A percentile compares a stretch with the other conserved stretches of the same genome.
Conservation (phyloP, 2,888 invertebrate genomes). For the Lithophane socia region DNA sequence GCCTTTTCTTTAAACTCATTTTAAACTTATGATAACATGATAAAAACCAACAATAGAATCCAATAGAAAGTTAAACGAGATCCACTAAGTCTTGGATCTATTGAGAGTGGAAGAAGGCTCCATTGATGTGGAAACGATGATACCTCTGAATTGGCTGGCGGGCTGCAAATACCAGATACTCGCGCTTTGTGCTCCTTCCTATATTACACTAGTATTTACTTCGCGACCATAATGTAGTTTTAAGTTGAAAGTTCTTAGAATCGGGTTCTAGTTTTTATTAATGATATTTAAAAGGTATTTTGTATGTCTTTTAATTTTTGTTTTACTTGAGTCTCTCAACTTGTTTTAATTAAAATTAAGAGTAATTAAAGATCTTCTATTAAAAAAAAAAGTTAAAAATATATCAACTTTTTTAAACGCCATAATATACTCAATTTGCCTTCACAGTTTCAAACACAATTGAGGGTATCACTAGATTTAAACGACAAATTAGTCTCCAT, state of each 20-base stretch:
- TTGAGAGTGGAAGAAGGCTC: constrained; percentile 50
- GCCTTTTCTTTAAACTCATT: constrained; percentile 27
- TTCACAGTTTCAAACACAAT: background rate
- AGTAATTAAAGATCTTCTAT: background rate
- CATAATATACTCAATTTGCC: background rate
- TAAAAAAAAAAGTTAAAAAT: background rate
- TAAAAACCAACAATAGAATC: constrained; percentile 47
- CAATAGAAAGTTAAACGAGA: constrained; percentile 58
- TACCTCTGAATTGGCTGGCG: constrained; percentile 57
- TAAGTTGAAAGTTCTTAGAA: background rate
- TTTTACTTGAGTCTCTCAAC: background rate
- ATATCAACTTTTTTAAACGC: background rate
- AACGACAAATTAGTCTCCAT: constrained; percentile 32
- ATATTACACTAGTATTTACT: constrained; percentile 56
- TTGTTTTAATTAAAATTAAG: background rate
- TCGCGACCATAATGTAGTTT: constrained; percentile 43
- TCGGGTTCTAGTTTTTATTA: background rate
- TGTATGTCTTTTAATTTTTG: background rate
- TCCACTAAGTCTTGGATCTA: constrained; percentile 53
- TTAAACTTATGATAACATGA: constrained; percentile 32
- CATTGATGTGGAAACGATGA: constrained; percentile 67
- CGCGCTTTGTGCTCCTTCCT: constrained; percentile 41
- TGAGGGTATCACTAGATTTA: constrained; percentile 15
- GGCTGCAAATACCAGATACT: constrained; percentile 60
- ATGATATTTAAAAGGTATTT: background rate